Evolutionary conservation across 2,113 vertebrate genomes (phyloP).

Genomic region (Rissa tridactyla): DNA sequence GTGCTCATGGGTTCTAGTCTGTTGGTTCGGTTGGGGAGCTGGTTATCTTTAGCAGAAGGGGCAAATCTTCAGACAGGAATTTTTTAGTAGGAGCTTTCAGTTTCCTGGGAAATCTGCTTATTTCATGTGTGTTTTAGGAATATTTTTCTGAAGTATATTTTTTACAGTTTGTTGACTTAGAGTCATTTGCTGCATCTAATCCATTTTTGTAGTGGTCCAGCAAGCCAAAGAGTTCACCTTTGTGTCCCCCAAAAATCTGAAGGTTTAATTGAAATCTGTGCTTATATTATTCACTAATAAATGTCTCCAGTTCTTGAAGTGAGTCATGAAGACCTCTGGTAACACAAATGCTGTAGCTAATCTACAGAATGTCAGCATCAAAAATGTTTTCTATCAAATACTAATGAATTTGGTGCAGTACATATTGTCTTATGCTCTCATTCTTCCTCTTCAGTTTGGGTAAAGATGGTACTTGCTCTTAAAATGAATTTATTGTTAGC

Average conservation of each 20-base stretch:
- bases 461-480: not conserved
- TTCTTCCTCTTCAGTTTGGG: not conserved
- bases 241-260: not conserved
- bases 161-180: not conserved
- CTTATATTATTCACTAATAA: not conserved
- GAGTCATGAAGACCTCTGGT: not conserved
- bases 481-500: not conserved
- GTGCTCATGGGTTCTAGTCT: fast-evolving
- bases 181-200: not conserved
- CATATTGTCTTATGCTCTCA: not conserved
- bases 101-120: not conserved
- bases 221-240: not conserved
- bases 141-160: not conserved
- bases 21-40: not conserved
- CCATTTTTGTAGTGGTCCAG: not conserved
- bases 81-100: not conserved
- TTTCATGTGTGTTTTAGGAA: not conserved
- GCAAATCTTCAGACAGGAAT: not conserved
- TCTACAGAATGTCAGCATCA: not conserved
- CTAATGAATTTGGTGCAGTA: not conserved
- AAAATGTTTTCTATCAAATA: not conserved
- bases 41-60: not conserved
- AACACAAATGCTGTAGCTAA: not conserved
- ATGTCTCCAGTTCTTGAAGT: not conserved
- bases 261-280: not conserved